Evolutionary conservation across 92 coral and sea anemone genomes (phyloP), one percentile per base, ranked within the genome.

Genomic region (Galaxea fascicularis): DNA sequence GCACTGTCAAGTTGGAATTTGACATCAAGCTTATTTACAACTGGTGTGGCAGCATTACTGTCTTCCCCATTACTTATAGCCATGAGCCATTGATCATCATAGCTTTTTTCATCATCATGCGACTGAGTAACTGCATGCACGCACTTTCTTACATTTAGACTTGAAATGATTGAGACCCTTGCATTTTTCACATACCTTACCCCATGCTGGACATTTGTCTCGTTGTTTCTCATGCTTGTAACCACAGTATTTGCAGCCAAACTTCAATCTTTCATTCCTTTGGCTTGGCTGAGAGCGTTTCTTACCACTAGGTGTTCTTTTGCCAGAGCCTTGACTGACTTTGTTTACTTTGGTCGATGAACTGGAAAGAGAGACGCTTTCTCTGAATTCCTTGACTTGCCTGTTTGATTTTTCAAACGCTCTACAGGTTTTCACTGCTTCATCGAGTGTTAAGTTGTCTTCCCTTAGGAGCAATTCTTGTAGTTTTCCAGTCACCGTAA

Each of bases 1-100:
- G 69, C 85, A 67, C 52, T 88, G 74, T 85, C 93, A 20, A 85
- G 82, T 71, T 85, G 89, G 73, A 89, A 89, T 78, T 65, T 85
- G 69, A 85, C 86, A 15, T 72, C 86, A 63, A 51, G 60, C 14
- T 78, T 82, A 80, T 89, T 89, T 45, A 79, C 83, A 45, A 76
- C 24, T 67, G 64, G 59, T 29, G 75, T 67, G 10, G 92, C 88
- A 39, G 68, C 59, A 60, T 62, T 44, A 46, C 52, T 77, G 15
- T 88, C 85, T 10, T 27, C 57, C 44, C 18, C 29, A 65, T 41
- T 46, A 58, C 26, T 78, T 20, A 83, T 74, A 26, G 88, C 73
- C 71, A 80, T 80, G 39, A 88, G 89, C 92, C 92, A 88, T 11
- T 57, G 44, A 20, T 69, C 71, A 58, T 88, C 91, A 41, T 73